Conservation (phyloP, 2,888 invertebrate species). For the Uropetala carovei region DNA sequence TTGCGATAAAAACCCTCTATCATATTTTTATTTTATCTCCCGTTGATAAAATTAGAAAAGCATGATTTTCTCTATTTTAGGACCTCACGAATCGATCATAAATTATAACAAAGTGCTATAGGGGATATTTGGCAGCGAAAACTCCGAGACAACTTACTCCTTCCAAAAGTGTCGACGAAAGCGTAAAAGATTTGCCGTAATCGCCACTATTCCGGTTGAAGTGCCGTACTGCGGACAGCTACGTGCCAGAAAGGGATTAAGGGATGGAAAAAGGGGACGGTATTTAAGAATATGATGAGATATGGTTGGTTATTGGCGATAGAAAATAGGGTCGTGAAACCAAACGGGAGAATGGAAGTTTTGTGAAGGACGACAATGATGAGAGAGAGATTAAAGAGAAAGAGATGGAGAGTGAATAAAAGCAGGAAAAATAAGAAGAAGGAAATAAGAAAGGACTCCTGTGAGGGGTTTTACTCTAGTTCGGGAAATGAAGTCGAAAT, state of each 20-base stretch:
- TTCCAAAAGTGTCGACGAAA: neutral
- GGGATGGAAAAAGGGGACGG: neutral
- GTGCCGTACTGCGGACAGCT: neutral
- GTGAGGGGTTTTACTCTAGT: no score
- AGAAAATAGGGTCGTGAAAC: constrained; percentile 5
- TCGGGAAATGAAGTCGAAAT: no score
- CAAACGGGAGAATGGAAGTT: neutral
- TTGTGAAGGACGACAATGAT: neutral
- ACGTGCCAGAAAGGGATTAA: neutral
- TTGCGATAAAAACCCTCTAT: no score
- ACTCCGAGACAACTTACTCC: neutral
- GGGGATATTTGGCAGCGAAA: neutral
- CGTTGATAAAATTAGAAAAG: no score
- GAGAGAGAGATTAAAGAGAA: neutral
- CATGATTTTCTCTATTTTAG: no score
- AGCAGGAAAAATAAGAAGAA: neutral
- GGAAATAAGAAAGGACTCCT: neutral
- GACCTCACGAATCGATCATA: neutral
- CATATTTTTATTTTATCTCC: no score
- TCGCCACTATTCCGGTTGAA: neutral
- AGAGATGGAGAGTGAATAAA: neutral
- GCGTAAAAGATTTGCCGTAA: constrained; percentile 4
- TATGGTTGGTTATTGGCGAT: neutral
- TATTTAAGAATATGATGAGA: neutral
- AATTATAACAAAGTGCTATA: neutral